Evolutionary conservation across 2,888 invertebrate species (phyloP).

Genomic region (Mycogona germanica): DNA sequence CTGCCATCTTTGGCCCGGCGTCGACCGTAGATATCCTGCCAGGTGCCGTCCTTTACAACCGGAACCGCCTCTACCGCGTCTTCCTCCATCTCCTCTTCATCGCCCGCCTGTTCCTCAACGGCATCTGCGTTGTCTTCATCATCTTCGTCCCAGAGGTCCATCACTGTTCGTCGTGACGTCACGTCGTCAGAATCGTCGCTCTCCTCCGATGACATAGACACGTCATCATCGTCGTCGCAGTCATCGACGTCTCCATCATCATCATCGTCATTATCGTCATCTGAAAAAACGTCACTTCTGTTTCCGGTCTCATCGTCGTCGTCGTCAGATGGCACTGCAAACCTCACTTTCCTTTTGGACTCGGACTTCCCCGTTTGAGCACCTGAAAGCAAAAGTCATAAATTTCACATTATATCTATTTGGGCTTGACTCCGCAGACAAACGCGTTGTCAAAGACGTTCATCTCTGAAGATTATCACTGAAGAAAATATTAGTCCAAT

Average conservation of each 20-base stretch:
- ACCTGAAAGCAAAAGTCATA: no score
- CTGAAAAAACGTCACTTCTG: constrained; percentile 40
- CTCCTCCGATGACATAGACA: no score
- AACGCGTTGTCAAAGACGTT: no score
- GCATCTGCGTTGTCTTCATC: neutral
- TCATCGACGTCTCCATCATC: constrained; percentile 23
- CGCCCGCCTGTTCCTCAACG: neutral
- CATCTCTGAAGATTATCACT: no score
- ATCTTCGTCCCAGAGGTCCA: no score
- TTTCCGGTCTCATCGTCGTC: constrained; percentile 39
- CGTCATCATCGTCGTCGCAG: constrained; percentile 19
- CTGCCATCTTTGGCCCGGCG: constrained; percentile 67
- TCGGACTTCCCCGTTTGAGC: neutral
- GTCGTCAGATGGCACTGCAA: neutral
- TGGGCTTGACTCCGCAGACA: no score
- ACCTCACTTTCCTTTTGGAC: neutral
- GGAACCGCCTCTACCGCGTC: neutral
- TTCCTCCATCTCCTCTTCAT: no score
- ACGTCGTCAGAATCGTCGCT: no score
- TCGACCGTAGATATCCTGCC: constrained; percentile 88
- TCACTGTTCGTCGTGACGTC: no score
- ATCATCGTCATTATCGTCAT: constrained; percentile 23
- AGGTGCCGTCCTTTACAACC: neutral
- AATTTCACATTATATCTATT: no score
- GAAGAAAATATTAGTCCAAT: no score